phyloP scores from a whole-genome alignment of 2,113 vertebrate species.

The Macaca mulatta region DNA sequence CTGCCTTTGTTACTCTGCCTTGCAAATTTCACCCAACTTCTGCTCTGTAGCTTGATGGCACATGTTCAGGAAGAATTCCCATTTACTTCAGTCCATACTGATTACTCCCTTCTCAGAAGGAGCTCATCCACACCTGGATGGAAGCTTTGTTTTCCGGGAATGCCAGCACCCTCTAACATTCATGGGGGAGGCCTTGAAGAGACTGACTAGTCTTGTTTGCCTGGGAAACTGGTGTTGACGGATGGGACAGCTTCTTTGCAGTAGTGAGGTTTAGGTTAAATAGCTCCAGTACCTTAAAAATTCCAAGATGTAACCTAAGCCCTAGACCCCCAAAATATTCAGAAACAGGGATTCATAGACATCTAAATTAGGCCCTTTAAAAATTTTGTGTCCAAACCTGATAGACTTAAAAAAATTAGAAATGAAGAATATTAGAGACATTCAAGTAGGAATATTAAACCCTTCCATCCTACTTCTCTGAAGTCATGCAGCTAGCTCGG shows the following conservation, averaged over 20 bases:
- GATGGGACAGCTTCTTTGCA: not conserved
- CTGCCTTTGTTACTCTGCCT: not conserved
- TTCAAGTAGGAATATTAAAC: not conserved
- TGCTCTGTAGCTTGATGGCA: not conserved
- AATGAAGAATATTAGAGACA: not conserved
- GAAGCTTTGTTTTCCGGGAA: not conserved
- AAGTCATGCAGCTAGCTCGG: accelerated
- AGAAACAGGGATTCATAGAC: not conserved
- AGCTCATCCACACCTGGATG: not conserved
- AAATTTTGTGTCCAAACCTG: not conserved
- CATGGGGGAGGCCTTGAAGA: too few relatives aligned
- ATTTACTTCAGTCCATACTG: too few relatives aligned
- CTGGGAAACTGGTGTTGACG: not conserved
- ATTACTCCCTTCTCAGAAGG: not conserved
- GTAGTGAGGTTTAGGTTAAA: not conserved
- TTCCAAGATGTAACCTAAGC: not conserved
- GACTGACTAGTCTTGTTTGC: not conserved
- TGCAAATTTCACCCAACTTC: not conserved
- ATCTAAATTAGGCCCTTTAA: not conserved
- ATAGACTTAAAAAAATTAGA: not conserved
- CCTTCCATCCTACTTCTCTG: not conserved
- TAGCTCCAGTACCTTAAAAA: not conserved
- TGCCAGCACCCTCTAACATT: not conserved
- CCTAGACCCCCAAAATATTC: not conserved
- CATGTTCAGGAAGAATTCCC: not conserved